These are phyloP conservation scores for Myrmophylax atrothorax DNA, from an alignment of 2,113 vertebrate species.

Conservation along the genomic window DNA sequence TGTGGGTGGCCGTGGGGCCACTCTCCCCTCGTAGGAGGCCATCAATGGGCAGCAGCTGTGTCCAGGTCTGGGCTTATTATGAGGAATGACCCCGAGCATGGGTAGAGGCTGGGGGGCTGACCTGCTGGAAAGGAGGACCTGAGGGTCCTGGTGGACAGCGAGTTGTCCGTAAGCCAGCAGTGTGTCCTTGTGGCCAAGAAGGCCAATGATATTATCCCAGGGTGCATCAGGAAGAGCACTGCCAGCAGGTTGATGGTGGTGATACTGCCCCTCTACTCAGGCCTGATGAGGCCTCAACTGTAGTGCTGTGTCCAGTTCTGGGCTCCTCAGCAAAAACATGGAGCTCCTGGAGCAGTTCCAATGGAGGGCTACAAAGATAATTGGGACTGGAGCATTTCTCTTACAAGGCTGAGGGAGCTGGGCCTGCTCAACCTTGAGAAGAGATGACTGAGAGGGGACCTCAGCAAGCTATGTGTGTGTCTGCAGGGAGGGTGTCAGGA, in stretches of 20 bases:
- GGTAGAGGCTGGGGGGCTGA: neutral
- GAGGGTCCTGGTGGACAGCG: neutral
- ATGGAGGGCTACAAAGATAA: neutral
- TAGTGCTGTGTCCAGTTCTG: neutral
- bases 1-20: fast-evolving
- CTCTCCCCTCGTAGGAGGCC: neutral
- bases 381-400: neutral
- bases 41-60: fast-evolving
- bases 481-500: neutral
- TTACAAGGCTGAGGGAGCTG: neutral
- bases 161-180: neutral
- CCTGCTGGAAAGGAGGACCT: neutral
- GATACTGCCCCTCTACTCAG: neutral
- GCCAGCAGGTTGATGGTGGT: neutral
- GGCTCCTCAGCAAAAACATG: neutral
- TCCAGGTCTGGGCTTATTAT: neutral
- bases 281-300: neutral
- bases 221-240: neutral
- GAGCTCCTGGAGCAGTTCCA: neutral
- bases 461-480: fast-evolving
- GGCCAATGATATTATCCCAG: too few relatives aligned
- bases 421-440: neutral
- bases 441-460: neutral
- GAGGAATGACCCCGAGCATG: neutral
- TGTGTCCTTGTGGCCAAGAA: neutral